Evolutionary conservation across 2,888 invertebrate species (phyloP), one percentile per base, ranked within the genome.

Genomic region (Epiblema foenella): DNA sequence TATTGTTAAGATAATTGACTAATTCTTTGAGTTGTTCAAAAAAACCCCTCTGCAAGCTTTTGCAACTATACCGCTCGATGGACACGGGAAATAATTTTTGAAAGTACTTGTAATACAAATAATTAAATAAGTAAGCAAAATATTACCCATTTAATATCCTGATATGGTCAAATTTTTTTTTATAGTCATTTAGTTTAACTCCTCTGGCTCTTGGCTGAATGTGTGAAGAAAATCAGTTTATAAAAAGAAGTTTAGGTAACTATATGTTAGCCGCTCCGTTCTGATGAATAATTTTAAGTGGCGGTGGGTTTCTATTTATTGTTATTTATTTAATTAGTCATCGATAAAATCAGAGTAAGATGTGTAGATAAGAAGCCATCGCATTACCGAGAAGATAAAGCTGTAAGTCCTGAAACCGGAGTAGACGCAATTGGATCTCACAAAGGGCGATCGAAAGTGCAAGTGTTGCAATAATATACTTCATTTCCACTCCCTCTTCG

Each of bases 391-490:
- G 67, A 62, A 67, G n/a, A 67, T 67, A 65, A 54, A 52, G 59
- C 42, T 15, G 2, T 56, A 68, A 46, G 59, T 60, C 54, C 52
- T 52, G 72, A 64, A 70, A 73, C 65, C 69, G 17, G 67, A 71
- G 71, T 42, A 46, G 65, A 66, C 76, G 88, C 81, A 84, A 88
- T 81, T 77, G 75, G 85, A 86, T 79, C 77, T 77, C 77, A 83
- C 83, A 83, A 85, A 84, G 81, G 83, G 81, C 82, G 78, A 85
- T 85, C 81, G 91, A 93, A 93, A 94, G 93, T 91, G 93, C 93
- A 93, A 93, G 93, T 94, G 93, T 92, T 89, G 85, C 90, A 88
- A 91, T 89, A 90, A 90, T 90, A 90, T 90, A 89, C 90, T 90
- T 90, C 86, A 89, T 90, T 90, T 90, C 88, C 87, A 85, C 88